Base-by-base conservation (phyloP, 1,140 invertebrate genomes). In the Lineus longissimus region DNA sequence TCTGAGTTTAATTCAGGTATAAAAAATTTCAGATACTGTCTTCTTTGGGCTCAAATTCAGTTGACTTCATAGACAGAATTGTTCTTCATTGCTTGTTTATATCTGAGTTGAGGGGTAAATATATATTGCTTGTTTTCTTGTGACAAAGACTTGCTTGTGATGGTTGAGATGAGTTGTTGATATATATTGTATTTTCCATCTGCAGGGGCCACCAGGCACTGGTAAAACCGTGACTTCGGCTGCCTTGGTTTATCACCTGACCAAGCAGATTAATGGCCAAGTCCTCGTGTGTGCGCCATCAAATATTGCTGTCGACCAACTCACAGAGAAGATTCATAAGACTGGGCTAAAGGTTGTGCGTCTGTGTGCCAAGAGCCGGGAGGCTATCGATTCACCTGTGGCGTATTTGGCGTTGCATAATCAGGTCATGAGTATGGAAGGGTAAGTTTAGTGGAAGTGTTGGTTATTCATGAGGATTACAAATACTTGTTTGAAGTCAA, bases 221-320 rank as follows among this genome's bases (percentile, higher is more conserved):
- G 96, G 97, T 0, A 99, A 99, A 83, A 99, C 97, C 0, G 97
- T 99, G 0, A 99, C 97, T 1, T 99, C 97, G 7, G 97, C 97
- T 0, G 98, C 97, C 0, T 95, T 99, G 72, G 97, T 99, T 0
- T 99, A 98, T 78, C 97, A 99, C 80, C 83, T 99, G 33, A 95
- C 95, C 0, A 93, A 96, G 78, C 93, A 97, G 76, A 93, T 89
- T 69, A 82, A 83, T 55, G 94, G 94, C 1, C 94, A 95, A 0
- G 95, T 99, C 0, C 82, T 99, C 0, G 97, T 99, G 0, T 99
- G 97, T 82, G 97, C 97, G 1, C 97, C 97, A 0, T 97, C 94
- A 22, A 99, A 99, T 76, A 99, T 97, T 11, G 97, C 97, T 47
- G 97, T 99, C 0, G 97, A 99, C 82, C 97, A 99, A 76, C 83